Evolutionary conservation across 2,888 invertebrate genomes (phyloP).

Genomic region (Mimas tiliae): DNA sequence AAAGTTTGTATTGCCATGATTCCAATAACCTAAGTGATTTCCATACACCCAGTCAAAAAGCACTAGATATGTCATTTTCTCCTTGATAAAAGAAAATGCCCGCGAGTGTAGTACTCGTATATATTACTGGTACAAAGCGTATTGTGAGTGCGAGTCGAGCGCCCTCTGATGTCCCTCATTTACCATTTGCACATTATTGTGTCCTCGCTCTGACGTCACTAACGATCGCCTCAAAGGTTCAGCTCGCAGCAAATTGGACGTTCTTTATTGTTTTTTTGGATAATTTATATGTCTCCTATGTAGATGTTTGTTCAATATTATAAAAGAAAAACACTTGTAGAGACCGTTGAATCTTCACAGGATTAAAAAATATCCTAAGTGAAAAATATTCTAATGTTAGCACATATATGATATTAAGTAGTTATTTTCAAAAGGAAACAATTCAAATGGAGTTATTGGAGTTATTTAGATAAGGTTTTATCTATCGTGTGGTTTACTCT

Average conservation of each 20-base stretch:
- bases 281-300: conserved; percentile 56
- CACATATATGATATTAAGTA: neutral
- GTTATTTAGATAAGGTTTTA: neutral
- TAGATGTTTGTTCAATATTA: conserved; percentile 25
- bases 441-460: no score
- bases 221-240: neutral
- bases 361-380: neutral
- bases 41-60: no score
- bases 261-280: conserved; percentile 63
- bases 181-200: conserved; percentile 78
- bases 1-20: no score
- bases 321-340: neutral
- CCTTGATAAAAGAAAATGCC: conserved; percentile 21
- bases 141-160: conserved; percentile 65
- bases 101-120: conserved; percentile 36
- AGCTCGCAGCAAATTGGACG: conserved; percentile 66
- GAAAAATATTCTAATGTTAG: no score
- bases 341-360: neutral
- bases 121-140: conserved; percentile 56
- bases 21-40: no score
- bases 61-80: no score
- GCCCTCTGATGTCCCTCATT: conserved; percentile 67
- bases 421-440: no score
- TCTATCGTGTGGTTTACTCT: neutral
- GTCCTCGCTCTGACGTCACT: conserved; percentile 30